A percentile compares a stretch with the other conserved stretches of the same genome.
Evolutionary conservation across 2,888 invertebrate genomes (phyloP).

Genomic region (Criorhina ranunculi): DNA sequence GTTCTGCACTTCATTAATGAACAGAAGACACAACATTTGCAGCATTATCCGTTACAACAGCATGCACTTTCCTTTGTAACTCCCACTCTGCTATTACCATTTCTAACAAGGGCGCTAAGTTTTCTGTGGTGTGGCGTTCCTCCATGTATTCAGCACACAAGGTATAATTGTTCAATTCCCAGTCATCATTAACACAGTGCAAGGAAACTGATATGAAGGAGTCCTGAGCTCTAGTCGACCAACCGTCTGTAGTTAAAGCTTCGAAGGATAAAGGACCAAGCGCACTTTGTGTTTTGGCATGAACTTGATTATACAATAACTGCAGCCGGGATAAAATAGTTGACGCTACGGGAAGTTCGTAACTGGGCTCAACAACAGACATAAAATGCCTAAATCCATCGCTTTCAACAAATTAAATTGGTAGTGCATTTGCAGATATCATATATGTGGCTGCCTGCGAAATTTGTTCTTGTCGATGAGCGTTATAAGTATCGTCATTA

Average conservation of each 20-base stretch:
- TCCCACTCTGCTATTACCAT: constrained; percentile 10
- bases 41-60: constrained; percentile 20
- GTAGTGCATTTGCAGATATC: constrained; percentile 18
- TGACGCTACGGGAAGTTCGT: constrained; percentile 21
- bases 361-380: constrained; percentile 25
- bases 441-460: no score
- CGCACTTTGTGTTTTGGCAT: constrained; percentile 9
- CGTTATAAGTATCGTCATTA: constrained; percentile 18
- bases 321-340: constrained; percentile 23
- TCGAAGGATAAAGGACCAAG: constrained; percentile 12
- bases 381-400: constrained; percentile 29
- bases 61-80: constrained; percentile 17
- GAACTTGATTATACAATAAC: constrained; percentile 19
- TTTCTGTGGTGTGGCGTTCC: constrained; percentile 22
- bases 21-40: constrained; percentile 25
- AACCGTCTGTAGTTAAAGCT: constrained; percentile 37
- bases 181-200: not conserved
- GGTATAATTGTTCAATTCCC: constrained; percentile 1
- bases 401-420: constrained; percentile 40
- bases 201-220: constrained; percentile 4
- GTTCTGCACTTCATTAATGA: constrained; percentile 3
- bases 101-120: constrained; percentile 10
- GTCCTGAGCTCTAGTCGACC: constrained; percentile 24
- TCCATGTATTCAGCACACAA: constrained; percentile 19
- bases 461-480: constrained; percentile 11